Conservation (phyloP, 2,113 vertebrate genomes). For the Climacteris rufus region DNA sequence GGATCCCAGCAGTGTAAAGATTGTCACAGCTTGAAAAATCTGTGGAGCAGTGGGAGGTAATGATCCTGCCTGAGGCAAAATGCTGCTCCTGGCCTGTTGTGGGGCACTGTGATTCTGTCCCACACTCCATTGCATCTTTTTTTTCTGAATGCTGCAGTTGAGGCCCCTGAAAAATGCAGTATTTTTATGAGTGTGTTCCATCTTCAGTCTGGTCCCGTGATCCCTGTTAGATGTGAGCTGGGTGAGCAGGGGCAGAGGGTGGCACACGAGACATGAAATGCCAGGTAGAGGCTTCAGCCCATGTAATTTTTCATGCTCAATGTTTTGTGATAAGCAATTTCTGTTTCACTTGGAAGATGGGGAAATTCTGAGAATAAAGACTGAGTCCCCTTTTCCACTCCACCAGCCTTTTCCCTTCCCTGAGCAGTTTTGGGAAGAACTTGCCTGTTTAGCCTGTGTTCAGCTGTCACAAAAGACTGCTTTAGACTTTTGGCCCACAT, state of each 20-base stretch:
- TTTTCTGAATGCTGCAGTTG: neutral
- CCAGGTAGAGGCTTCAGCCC: neutral
- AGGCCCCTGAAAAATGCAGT: neutral
- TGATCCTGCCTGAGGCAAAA: slow-evolving; percentile 20
- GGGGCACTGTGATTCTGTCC: neutral
- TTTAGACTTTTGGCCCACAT: neutral
- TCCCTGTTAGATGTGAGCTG: neutral
- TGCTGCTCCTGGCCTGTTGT: neutral
- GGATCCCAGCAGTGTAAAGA: neutral
- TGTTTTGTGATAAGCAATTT: neutral
- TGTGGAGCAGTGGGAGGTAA: slow-evolving; percentile 6
- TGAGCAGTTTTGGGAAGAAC: neutral
- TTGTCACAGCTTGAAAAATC: slow-evolving; percentile 33
- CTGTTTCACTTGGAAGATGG: neutral
- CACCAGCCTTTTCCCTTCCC: neutral
- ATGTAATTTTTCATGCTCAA: neutral
- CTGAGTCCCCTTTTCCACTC: neutral
- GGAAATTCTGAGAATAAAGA: neutral
- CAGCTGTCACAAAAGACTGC: neutral
- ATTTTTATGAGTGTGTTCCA: neutral
- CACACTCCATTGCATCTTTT: neutral
- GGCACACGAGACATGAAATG: neutral
- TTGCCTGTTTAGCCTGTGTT: neutral
- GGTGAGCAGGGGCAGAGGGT: neutral
- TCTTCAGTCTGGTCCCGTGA: neutral